Conservation (phyloP, 2,113 vertebrate genomes). For the Indicator maculatus region DNA sequence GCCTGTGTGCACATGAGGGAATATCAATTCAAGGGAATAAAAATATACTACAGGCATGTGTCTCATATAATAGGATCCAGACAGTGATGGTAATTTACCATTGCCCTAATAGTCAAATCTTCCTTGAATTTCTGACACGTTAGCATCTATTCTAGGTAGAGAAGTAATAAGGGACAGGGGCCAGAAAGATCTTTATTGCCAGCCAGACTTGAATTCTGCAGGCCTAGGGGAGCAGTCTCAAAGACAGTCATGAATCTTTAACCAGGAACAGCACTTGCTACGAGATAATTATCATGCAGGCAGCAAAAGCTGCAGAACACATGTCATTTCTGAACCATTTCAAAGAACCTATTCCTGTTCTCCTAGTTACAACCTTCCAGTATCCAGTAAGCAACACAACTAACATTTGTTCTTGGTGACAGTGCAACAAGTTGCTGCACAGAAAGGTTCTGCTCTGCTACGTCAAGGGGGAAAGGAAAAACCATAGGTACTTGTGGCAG, state of each 20-base stretch:
- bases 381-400: constrained; percentile 21
- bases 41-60: not conserved
- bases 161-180: not conserved
- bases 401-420: not conserved
- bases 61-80: not conserved
- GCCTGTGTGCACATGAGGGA: not conserved
- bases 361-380: not conserved
- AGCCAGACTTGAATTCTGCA: constrained; percentile 40
- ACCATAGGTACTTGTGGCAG: not conserved
- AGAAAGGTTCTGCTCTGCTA: not conserved
- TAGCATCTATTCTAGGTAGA: constrained; percentile 10
- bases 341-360: constrained; percentile 24
- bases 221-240: not conserved
- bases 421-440: not conserved
- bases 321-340: constrained; percentile 39
- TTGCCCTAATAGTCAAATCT: not conserved
- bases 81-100: not conserved
- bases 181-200: constrained; percentile 29
- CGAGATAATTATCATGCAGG: constrained; percentile 45
- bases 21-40: not conserved
- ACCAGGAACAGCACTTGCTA: constrained; percentile 58
- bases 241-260: constrained; percentile 61
- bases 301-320: constrained; percentile 51
- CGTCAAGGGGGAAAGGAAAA: not conserved
- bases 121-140: not conserved